Conservation (phyloP, 2,113 vertebrate genomes). For the Mesocricetus auratus region DNA sequence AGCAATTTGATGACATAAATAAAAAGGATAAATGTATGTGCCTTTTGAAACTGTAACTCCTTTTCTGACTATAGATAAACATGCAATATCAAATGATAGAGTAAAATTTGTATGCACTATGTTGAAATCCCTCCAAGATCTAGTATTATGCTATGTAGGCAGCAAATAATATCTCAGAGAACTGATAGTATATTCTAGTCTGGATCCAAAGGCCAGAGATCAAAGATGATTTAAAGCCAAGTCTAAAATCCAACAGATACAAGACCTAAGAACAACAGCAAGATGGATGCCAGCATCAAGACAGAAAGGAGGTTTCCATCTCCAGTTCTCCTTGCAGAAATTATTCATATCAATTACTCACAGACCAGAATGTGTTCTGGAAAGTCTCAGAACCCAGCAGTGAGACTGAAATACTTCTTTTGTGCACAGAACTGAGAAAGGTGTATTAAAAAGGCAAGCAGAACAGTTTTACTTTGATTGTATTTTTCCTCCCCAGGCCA, state of each 20-base stretch:
- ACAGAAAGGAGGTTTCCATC: background rate
- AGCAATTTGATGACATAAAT: background rate
- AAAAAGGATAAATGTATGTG: background rate
- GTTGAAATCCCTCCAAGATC: background rate
- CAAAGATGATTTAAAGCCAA: background rate
- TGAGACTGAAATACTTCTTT: background rate
- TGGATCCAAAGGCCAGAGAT: background rate
- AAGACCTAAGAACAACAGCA: background rate
- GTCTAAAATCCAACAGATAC: background rate
- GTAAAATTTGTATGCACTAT: slow-evolving; percentile 1
- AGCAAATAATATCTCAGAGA: background rate
- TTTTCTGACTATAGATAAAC: slow-evolving; percentile 19
- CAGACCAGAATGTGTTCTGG: background rate
- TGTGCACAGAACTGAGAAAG: background rate
- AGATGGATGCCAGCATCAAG: background rate
- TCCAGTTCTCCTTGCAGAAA: background rate
- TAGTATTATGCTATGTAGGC: background rate
- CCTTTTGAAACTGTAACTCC: background rate
- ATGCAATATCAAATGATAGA: slow-evolving; percentile 14
- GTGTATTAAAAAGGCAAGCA: background rate
- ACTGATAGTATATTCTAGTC: background rate
- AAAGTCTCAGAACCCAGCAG: background rate
- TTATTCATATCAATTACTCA: background rate
- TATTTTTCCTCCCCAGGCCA: background rate
- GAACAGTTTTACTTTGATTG: background rate